Conservation (phyloP, 2,888 invertebrate species). For the Malthinus flaveolus region DNA sequence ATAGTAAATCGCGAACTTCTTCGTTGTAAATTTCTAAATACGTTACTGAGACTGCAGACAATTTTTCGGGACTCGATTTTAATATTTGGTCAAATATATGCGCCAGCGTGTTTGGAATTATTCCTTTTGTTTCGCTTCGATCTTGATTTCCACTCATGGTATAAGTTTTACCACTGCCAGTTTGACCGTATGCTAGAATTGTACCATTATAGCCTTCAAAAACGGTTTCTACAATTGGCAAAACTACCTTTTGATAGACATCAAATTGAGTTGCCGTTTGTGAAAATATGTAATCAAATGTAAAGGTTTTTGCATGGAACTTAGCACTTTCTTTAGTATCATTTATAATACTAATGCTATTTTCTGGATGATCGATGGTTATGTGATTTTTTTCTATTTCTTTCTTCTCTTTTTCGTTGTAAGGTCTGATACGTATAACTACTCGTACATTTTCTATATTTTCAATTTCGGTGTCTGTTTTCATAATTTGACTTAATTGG, state of each 20-base stretch:
- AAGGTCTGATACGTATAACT: constrained; percentile 92
- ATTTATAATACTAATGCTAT: constrained; percentile 2
- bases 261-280: constrained; percentile 86
- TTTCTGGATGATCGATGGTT: constrained; percentile 51
- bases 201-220: constrained; percentile 96
- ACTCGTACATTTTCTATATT: constrained; percentile 80
- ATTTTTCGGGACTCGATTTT: constrained; percentile 73
- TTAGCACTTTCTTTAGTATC: constrained; percentile 47
- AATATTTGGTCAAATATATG: constrained; percentile 98
- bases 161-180: constrained; percentile 98
- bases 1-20: constrained; percentile 91
- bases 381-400: constrained; percentile 76
- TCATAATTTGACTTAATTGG: background rate
- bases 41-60: constrained; percentile 93
- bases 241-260: constrained; percentile 93
- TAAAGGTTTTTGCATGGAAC: constrained; percentile 59
- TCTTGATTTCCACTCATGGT: constrained; percentile 95
- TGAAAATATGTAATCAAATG: constrained; percentile 94
- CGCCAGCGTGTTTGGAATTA: constrained; percentile 98
- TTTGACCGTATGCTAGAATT: constrained; percentile 88
- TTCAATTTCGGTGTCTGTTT: constrained; percentile 71
- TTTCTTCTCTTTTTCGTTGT: constrained; percentile 85
- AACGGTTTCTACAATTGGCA: constrained; percentile 96
- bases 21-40: constrained; percentile 99
- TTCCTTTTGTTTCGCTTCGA: constrained; percentile 80